phyloP scores from a whole-genome alignment of 2,888 invertebrate genomes.

The Pachliopta kotzebuea region DNA sequence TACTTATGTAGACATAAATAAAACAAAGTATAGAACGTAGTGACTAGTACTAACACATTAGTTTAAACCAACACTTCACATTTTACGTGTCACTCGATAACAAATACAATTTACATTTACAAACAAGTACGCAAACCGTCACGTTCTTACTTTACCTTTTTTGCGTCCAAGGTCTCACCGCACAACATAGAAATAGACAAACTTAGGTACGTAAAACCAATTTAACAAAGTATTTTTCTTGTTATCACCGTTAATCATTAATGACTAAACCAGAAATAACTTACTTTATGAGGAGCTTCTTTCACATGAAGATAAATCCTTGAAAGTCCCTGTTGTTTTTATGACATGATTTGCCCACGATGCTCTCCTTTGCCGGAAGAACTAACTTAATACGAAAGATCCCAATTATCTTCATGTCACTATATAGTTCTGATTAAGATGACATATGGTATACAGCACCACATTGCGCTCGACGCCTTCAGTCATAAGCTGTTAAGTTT shows the following conservation, averaged over 20 bases:
- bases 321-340: too few relatives aligned
- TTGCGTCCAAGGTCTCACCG: slow-evolving; percentile 24
- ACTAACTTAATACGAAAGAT: too few relatives aligned
- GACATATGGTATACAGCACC: too few relatives aligned
- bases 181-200: slow-evolving; percentile 13
- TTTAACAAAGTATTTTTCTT: not conserved
- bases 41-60: not conserved
- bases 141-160: slow-evolving; percentile 26
- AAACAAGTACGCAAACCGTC: slow-evolving; percentile 10
- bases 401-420: too few relatives aligned
- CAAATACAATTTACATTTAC: slow-evolving; percentile 20
- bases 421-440: too few relatives aligned
- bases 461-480: too few relatives aligned
- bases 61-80: slow-evolving; percentile 6
- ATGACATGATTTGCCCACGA: too few relatives aligned
- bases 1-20: not conserved
- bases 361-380: too few relatives aligned
- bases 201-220: slow-evolving; percentile 8
- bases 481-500: too few relatives aligned
- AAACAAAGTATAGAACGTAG: not conserved
- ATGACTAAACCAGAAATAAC: not conserved
- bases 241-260: not conserved
- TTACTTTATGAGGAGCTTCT: too few relatives aligned
- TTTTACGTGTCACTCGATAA: slow-evolving; percentile 22
- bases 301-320: too few relatives aligned